Conservation (phyloP, 1,140 invertebrate species). For the Drosophila pseudoananassae region DNA sequence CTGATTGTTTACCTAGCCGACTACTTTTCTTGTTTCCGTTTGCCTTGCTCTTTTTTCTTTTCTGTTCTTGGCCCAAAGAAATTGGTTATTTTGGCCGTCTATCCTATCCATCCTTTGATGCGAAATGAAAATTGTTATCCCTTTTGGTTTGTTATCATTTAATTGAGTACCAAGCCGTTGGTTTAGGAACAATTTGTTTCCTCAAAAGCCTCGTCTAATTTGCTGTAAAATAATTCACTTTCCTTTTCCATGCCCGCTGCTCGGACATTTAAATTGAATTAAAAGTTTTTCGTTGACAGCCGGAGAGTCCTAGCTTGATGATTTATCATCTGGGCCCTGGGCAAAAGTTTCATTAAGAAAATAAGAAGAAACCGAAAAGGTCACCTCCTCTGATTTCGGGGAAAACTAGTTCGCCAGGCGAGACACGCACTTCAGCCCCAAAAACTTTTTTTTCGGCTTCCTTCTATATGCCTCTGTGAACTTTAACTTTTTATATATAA, state of each 20-base stretch:
- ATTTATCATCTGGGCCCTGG: conserved; percentile 64
- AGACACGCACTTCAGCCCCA: conserved; percentile 47
- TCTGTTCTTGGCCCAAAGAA: conserved; percentile 6
- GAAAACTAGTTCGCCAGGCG: conserved; percentile 48
- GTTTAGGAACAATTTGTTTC: conserved; percentile 26
- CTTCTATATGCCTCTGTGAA: conserved; percentile 6
- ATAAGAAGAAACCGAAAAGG: conserved; percentile 45
- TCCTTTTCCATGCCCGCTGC: conserved; percentile 14
- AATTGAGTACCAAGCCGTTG: conserved; percentile 1
- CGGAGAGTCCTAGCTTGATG: conserved; percentile 42
- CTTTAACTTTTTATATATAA: conserved; percentile 18
- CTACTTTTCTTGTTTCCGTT: conserved; percentile 5
- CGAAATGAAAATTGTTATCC: not conserved
- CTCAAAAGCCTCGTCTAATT: conserved; percentile 22
- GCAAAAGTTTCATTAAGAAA: conserved; percentile 46
- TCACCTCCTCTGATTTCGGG: conserved; percentile 1
- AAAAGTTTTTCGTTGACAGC: conserved; percentile 53
- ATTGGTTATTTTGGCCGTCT: conserved; percentile 9
- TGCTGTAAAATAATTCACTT: conserved; percentile 33
- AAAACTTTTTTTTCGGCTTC: conserved; percentile 35
- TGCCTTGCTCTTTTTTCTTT: not conserved
- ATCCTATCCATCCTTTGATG: not conserved
- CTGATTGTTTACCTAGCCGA: conserved; percentile 30
- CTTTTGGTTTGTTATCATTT: not conserved
- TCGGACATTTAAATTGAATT: conserved; percentile 68